Base-by-base conservation (phyloP, 2,888 invertebrate genomes). In the Antitype chi region DNA sequence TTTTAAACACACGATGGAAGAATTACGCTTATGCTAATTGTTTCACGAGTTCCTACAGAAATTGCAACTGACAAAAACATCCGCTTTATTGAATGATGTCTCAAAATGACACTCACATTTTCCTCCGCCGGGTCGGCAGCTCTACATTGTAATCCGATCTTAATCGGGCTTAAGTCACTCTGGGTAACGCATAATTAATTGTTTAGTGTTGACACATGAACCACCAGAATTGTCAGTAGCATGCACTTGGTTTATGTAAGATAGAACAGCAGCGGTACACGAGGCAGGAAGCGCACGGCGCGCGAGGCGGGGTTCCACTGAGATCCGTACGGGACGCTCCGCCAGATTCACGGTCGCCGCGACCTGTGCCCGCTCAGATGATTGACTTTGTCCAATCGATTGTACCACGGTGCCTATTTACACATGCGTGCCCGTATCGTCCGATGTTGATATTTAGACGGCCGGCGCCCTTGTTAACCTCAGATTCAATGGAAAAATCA, bases 311-410 rank as follows among this genome's bases (percentile, higher is more conserved):
- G 89, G 89, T 91, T 89, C 92, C 93, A 94, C 94, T 94, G 94
- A 92, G 89, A 88, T 84, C 89, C 83, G 89, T 87, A 90, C 93
- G 92, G 94, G 94, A 92, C 90, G 91, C 90, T 88, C 82, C 75
- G 84, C 80, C 91, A 92, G 92, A 95, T 96, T 96, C 96, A 96
- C 96, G 96, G 96, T 95, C 96, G 95, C 92, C 82, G 91, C 94
- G 94, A 95, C 94, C 94, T 94, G 94, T 90, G 92, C 89, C 91
- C 92, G 91, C 92, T 91, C 93, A 92, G 91, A 95, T 95, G 95
- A 96, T 96, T 95, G 94, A 95, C 94, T 95, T 91, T 94, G 94
- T 93, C 95, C 95, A 95, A 96, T 96, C 95, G 96, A 95, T 94
- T 94, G 93, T 93, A 88, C 82, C 90, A 90, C 92, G 91, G 92